Base-by-base conservation (phyloP, 1,140 invertebrate species). In the Dinothrombium tinctorium region DNA sequence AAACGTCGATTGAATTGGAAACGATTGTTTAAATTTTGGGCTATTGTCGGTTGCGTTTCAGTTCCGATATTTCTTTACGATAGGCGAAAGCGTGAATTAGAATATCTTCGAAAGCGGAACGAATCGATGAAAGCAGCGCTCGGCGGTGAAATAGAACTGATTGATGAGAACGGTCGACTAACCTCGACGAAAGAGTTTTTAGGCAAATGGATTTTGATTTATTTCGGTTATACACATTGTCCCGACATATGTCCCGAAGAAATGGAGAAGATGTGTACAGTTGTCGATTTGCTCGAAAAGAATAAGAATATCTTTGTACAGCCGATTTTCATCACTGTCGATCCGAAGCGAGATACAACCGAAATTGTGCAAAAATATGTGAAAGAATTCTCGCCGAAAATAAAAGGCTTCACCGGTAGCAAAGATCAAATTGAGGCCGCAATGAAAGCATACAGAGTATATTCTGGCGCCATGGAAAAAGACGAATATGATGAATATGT, bases 201-300 rank as follows among this genome's bases (percentile, higher is more conserved):
- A n/a, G n/a, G n/a, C n/a, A n/a, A n/a, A n/a, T n/a, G n/a, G n/a
- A n/a, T n/a, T n/a, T n/a, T n/a, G n/a, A n/a, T n/a, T n/a, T n/a
- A n/a, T n/a, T n/a, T n/a, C n/a, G n/a, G n/a, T n/a, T n/a, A n/a
- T n/a, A n/a, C n/a, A n/a, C n/a, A n/a, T n/a, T n/a, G n/a, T 28
- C 94, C 94, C 2, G 94, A 99, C 59, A 74, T 99, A 48, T 99
- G 94, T 61, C 94, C 94, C 0, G 92, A 98, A 63, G 92, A 99
- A 64, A 64, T 99, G 44, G 94, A 99, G 57, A 99, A 98, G 64
- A 72, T 99, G 67, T 66, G 74, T 3, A 42, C 22, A 35, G 23
- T 28, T 43, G 25, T 47, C 31, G 38, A 47, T 3, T 23, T 41
- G 14, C 23, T 52, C 7, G 37, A 49, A 17, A 39, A 36, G 21